These are phyloP conservation scores for Mesoclemmys tuberculata DNA, from an alignment of 2,113 vertebrate species.

Conservation along the genomic window DNA sequence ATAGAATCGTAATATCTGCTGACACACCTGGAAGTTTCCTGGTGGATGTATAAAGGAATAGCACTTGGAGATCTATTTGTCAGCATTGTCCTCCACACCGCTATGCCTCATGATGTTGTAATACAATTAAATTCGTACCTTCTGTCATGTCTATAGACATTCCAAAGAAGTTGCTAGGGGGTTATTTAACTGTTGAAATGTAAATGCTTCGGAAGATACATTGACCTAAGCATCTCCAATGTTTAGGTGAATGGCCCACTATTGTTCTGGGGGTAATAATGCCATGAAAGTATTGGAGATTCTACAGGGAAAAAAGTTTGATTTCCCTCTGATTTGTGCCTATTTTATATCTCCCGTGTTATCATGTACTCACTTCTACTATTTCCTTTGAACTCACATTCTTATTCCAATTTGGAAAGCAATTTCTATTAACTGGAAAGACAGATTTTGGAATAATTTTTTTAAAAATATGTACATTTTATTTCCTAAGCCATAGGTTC, in stretches of 20 bases:
- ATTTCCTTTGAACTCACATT: background rate
- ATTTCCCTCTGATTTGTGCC: background rate
- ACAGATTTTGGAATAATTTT: background rate
- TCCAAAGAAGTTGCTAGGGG: background rate
- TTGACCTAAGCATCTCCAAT: background rate
- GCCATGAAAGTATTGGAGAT: background rate
- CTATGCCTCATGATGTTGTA: background rate
- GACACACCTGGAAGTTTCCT: background rate
- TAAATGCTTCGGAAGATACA: background rate
- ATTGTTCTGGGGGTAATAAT: background rate
- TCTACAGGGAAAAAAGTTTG: background rate
- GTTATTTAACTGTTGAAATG: background rate
- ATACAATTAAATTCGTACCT: background rate
- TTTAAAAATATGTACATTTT: background rate
- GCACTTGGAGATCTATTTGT: background rate
- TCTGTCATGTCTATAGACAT: background rate
- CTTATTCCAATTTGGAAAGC: background rate
- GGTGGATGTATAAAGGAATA: slow-evolving; percentile 1
- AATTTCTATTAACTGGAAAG: background rate
- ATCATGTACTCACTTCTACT: background rate
- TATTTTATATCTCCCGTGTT: background rate
- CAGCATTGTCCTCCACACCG: background rate
- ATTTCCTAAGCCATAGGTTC: background rate
- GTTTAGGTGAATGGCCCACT: background rate
- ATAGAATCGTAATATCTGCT: slow-evolving; percentile 11